Conservation (phyloP, 2,888 invertebrate species). For the Stenichneumon culpator region DNA sequence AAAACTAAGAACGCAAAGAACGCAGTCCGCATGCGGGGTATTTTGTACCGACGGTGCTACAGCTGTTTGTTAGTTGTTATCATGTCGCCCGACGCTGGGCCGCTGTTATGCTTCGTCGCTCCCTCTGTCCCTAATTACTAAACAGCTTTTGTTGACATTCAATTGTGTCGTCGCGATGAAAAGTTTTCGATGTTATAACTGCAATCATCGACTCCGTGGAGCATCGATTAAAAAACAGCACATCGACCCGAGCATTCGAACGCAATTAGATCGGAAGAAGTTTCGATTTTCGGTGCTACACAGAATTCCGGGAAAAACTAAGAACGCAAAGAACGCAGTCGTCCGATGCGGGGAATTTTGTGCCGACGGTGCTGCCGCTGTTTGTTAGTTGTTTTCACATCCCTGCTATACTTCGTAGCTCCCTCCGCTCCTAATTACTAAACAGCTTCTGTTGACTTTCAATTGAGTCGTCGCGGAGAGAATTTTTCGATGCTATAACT, state of each 20-base stretch:
- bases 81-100: slow-evolving; percentile 3
- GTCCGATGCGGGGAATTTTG: neutral
- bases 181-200: neutral
- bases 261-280: neutral
- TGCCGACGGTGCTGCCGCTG: slow-evolving; percentile 22
- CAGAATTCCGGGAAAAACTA: neutral
- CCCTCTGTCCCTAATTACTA: slow-evolving; percentile 76
- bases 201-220: neutral
- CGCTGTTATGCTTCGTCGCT: slow-evolving; percentile 55
- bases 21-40: slow-evolving; percentile 4
- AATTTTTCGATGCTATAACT: neutral
- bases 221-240: neutral
- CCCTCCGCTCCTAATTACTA: slow-evolving; percentile 76
- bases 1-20: neutral
- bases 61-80: slow-evolving; percentile 15
- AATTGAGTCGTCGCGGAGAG: neutral
- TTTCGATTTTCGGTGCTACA: neutral
- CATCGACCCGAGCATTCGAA: neutral
- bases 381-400: slow-evolving; percentile 5
- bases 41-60: neutral
- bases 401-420: slow-evolving; percentile 55
- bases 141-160: neutral
- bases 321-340: neutral
- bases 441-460: neutral
- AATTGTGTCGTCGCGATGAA: neutral